These are phyloP conservation scores for Sturnira hondurensis DNA, from an alignment of 2,113 vertebrate genomes.

Conservation along the genomic window DNA sequence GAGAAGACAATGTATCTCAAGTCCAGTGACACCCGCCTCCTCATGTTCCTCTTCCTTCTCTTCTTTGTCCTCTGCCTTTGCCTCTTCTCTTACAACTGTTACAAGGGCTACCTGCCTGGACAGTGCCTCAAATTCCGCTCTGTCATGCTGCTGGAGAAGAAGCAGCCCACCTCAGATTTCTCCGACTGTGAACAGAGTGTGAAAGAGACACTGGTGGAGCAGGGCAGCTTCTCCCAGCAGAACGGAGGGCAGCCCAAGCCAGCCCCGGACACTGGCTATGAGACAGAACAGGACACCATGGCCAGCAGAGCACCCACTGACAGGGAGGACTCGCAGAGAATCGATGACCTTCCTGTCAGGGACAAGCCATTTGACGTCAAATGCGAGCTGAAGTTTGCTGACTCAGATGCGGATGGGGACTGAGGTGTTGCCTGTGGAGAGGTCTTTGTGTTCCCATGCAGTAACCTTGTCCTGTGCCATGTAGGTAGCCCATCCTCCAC, in stretches of 20 bases:
- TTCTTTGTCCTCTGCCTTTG: constrained; percentile 91
- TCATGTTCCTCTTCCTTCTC: constrained; percentile 92
- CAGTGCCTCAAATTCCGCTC: constrained; percentile 91
- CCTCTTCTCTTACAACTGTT: constrained; percentile 93
- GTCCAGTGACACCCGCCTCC: constrained; percentile 87
- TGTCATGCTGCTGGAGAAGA: constrained; percentile 86
- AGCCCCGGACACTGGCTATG: constrained; percentile 91
- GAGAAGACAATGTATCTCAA: constrained; percentile 89
- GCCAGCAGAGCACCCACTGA: constrained; percentile 85
- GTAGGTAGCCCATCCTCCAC: constrained; percentile 52
- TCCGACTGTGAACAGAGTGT: constrained; percentile 89
- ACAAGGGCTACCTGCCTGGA: constrained; percentile 93
- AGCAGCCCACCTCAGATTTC: constrained; percentile 86
- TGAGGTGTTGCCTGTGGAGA: constrained; percentile 69
- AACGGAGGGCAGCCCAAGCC: constrained; percentile 86
- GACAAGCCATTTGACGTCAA: constrained; percentile 93
- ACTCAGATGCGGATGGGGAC: constrained; percentile 86
- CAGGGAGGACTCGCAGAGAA: constrained; percentile 73
- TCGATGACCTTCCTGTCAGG: constrained; percentile 69
- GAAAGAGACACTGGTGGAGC: constrained; percentile 88
- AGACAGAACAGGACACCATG: constrained; percentile 91
- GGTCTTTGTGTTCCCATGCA: constrained; percentile 6
- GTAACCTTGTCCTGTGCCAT: constrained; percentile 34
- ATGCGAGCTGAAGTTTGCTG: constrained; percentile 91
- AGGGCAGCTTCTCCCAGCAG: constrained; percentile 83